phyloP scores from a whole-genome alignment of 2,888 invertebrate species.

The Gari tellinella region DNA sequence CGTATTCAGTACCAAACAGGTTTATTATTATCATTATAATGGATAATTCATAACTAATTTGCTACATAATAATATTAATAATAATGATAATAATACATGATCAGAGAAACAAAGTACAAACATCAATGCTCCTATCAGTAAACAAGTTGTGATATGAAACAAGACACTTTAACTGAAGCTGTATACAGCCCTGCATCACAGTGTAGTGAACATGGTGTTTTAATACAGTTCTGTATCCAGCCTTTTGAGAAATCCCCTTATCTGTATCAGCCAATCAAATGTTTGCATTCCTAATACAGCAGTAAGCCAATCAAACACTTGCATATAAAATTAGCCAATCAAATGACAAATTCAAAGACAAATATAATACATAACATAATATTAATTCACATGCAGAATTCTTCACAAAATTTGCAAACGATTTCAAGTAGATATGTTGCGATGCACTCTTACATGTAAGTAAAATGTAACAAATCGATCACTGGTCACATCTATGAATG shows the following conservation, averaged over 20 bases:
- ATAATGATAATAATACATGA: slow-evolving; percentile 25
- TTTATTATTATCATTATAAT: slow-evolving; percentile 68
- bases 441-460: too few relatives aligned
- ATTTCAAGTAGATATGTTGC: too few relatives aligned
- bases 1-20: slow-evolving; percentile 58
- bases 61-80: slow-evolving; percentile 60
- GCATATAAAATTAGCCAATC: too few relatives aligned
- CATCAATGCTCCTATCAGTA: slow-evolving; percentile 18
- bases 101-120: slow-evolving; percentile 46
- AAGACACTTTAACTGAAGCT: not conserved
- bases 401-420: too few relatives aligned
- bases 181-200: not conserved
- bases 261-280: slow-evolving; percentile 10
- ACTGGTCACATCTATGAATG: too few relatives aligned
- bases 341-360: too few relatives aligned
- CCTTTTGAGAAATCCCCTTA: not conserved
- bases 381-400: too few relatives aligned
- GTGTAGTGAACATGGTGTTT: not conserved
- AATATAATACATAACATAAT: too few relatives aligned
- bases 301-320: not conserved
- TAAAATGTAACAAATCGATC: too few relatives aligned
- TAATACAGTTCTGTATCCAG: not conserved
- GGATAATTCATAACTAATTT: slow-evolving; percentile 64
- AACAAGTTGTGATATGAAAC: slow-evolving; percentile 17
- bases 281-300: not conserved